Evolutionary conservation across 92 coral and sea anemone species (phyloP), one percentile per base, ranked within the genome.

Genomic region (Porites divaricata): DNA sequence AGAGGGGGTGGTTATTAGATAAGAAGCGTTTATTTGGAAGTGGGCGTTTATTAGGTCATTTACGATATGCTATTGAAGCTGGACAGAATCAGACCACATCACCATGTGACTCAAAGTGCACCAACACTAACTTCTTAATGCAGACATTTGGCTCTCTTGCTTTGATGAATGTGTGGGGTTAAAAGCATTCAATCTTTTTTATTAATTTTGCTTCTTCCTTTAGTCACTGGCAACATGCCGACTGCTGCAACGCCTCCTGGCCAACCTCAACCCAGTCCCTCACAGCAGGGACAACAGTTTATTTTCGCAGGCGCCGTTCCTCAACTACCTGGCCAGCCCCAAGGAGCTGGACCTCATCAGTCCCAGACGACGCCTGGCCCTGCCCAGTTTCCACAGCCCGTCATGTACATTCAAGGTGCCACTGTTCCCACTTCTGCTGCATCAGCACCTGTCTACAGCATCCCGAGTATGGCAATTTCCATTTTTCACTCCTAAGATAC

Each of bases 201-300:
- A 6, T 3, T 4, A 8, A 2, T 20, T 51, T 75, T 53, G 13
- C 14, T 59, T 57, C 4, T 19, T 69, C 19, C 41, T 45, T 57
- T 19, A 70, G 86, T 81, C 45, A 49, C 86, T 54, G 86, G 86
- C 19, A 80, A 67, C 54, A 53, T 80, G 84, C 24, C 77, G 26
- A 49, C 78, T 50, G 71, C 77, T 35, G 77, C 68, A 22, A 72
- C 78, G 6, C 86, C 86, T 3, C 78, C 74, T 61, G 77, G 77
- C 20, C 86, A 81, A 45, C 86, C 85, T 41, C 85, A 81, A 64
- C 86, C 86, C 6, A 81, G 86, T 6, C 86, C 86, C 41, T 81
- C 86, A 6, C 86, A 81, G 25, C 78, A 57, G 21, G 86, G 86
- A n/a, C 86, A 35, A 35, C 45, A 81, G 78, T 81, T 81, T 23